A percentile compares a stretch with the other conserved stretches of the same genome.
Evolutionary conservation across 35 echinoderm and acorn worm species (phyloP).

Genomic region (Eucidaris tribuloides): DNA sequence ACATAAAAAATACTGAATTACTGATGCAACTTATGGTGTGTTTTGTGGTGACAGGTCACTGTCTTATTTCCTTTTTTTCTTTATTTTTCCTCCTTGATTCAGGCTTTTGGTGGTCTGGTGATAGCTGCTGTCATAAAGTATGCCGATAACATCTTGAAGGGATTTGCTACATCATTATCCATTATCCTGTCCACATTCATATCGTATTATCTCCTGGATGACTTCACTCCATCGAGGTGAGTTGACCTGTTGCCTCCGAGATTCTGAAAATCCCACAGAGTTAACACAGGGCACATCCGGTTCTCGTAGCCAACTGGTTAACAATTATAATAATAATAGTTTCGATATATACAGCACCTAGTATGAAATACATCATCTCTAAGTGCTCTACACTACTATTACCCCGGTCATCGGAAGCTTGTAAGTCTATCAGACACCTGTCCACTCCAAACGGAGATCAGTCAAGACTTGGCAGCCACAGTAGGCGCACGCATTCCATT

Average conservation of each 20-base stretch:
- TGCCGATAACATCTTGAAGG: slow-evolving; percentile 98
- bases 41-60: no score
- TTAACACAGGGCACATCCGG: background rate
- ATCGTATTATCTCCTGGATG: slow-evolving; percentile 84
- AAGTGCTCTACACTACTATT: background rate
- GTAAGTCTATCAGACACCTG: no score
- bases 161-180: slow-evolving; percentile 94
- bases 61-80: background rate
- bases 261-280: background rate
- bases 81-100: slow-evolving; percentile 9
- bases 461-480: no score
- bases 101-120: slow-evolving; percentile 92
- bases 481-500: no score
- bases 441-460: no score
- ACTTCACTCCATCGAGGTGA: slow-evolving; percentile 91
- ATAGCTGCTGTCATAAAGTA: slow-evolving; percentile 99
- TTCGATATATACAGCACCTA: background rate
- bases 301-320: background rate
- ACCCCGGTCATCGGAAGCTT: background rate
- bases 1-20: background rate
- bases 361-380: background rate
- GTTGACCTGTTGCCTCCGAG: background rate
- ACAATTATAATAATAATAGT: background rate
- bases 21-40: no score
- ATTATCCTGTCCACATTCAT: slow-evolving; percentile 87